Base-by-base conservation (phyloP, 2,888 invertebrate species). In the Drosophila siamana region DNA sequence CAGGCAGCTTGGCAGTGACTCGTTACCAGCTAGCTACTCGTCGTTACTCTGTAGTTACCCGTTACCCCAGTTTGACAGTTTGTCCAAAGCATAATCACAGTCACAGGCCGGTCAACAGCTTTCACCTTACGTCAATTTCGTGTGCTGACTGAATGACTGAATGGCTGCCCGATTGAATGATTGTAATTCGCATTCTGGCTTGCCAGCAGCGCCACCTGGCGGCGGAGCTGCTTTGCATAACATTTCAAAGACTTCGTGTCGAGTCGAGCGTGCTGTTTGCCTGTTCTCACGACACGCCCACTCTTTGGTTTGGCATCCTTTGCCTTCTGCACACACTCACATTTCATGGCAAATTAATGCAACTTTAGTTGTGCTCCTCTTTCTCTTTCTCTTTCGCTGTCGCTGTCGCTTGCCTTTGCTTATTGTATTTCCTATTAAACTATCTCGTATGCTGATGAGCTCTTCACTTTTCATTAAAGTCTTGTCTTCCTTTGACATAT, bases 211-310 rank as follows among this genome's bases (percentile, higher is more conserved):
- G n/a, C n/a, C n/a, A n/a, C n/a, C n/a, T n/a, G n/a, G n/a, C n/a
- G n/a, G n/a, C n/a, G n/a, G n/a, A 41, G 55, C 61, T 70, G 81
- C 64, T 70, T 77, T 69, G 68, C 77, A 88, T 84, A 84, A 83
- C 74, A 75, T 78, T 80, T 84, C 73, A 67, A 73, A 62, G 70
- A 59, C 60, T 19, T 33, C 61, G 71, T 75, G n/a, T n/a, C n/a
- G n/a, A n/a, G n/a, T 75, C 65, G 62, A 47, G 76, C 61, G 48
- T 19, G 36, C 7, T 19, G 16, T 26, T 13, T 13, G 16, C 3
- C 4, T 30, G 7, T 30, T 9, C 30, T 11, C 9, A 3, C 11
- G 11, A 2, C 30, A 30, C 30, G 30, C 30, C 30, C 11, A 30
- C 30, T 1, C 2, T 4, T 30, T 11, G 30, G 8, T 4, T 30